phyloP scores from a whole-genome alignment of 2,888 invertebrate genomes.

The Pterobdella sp. region DNA sequence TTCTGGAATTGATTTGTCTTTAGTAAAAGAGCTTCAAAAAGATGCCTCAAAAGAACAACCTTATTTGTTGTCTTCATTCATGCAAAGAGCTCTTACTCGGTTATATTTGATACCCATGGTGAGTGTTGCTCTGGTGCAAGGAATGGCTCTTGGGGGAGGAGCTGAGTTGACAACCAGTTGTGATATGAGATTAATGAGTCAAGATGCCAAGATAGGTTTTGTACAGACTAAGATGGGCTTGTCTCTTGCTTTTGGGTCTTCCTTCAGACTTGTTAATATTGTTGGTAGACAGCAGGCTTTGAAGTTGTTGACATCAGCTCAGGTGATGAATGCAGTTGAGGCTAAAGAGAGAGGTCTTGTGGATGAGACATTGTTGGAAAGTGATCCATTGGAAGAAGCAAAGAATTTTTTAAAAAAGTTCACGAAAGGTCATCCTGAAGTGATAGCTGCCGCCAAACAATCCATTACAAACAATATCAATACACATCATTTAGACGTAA shows the following conservation, averaged over 20 bases:
- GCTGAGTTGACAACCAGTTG: slow-evolving; percentile 55
- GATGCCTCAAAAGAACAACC: slow-evolving; percentile 46
- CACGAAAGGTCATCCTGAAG: slow-evolving; percentile 39
- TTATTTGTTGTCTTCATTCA: slow-evolving; percentile 51
- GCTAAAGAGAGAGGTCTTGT: slow-evolving; percentile 51
- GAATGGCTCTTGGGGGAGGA: slow-evolving; percentile 56
- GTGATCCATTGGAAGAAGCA: slow-evolving; percentile 41
- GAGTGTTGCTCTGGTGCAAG: slow-evolving; percentile 54
- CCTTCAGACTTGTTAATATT: slow-evolving; percentile 50
- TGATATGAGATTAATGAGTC: slow-evolving; percentile 54
- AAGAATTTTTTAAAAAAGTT: slow-evolving; percentile 46
- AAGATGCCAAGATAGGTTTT: slow-evolving; percentile 51
- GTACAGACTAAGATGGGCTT: slow-evolving; percentile 55
- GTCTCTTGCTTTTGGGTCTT: slow-evolving; percentile 56
- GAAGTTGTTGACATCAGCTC: slow-evolving; percentile 47
- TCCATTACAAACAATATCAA: slow-evolving; percentile 41
- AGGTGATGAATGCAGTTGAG: slow-evolving; percentile 46
- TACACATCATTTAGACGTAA: slow-evolving; percentile 40
- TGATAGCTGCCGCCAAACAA: slow-evolving; percentile 46
- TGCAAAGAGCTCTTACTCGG: slow-evolving; percentile 52
- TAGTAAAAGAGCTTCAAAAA: slow-evolving; percentile 40
- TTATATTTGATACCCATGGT: slow-evolving; percentile 53
- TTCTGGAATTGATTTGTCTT: slow-evolving; percentile 55
- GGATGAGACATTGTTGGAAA: slow-evolving; percentile 45
- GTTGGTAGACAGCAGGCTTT: slow-evolving; percentile 52